Evolutionary conservation across 1,140 invertebrate genomes (phyloP).

Genomic region (Diorhabda elongata): DNA sequence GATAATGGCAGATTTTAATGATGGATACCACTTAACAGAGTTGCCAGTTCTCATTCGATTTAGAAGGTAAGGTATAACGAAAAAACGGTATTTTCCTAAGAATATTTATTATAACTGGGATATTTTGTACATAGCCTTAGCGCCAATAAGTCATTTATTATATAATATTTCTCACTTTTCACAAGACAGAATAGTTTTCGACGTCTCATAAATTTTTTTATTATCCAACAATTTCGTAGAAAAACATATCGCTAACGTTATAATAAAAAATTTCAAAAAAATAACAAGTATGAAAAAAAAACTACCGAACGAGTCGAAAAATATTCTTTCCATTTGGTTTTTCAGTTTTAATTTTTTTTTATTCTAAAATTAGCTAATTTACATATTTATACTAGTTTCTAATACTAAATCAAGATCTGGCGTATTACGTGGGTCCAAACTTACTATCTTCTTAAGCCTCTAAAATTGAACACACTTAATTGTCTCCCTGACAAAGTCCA

Average conservation of each 20-base stretch:
- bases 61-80: neutral
- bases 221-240: neutral
- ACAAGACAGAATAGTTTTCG: neutral
- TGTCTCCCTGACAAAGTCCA: neutral
- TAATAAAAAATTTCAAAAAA: neutral
- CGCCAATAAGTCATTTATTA: neutral
- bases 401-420: neutral
- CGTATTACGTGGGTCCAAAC: neutral
- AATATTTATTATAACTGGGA: conserved; percentile 1
- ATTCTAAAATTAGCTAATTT: neutral
- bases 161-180: neutral
- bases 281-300: neutral
- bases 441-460: neutral
- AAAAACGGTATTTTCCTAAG: neutral
- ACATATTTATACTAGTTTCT: neutral
- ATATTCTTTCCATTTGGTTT: neutral
- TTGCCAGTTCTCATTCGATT: no score
- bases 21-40: no score
- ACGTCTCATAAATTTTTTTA: neutral
- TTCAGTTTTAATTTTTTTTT: neutral
- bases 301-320: neutral
- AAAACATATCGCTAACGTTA: neutral
- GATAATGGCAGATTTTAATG: no score
- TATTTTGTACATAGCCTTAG: conserved; percentile 2
- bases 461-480: neutral